Percentiles rank a stretch among this genome's conserved stretches.
phyloP scores from a whole-genome alignment of 1,140 invertebrate genomes.

The Drosophila bocqueti region DNA sequence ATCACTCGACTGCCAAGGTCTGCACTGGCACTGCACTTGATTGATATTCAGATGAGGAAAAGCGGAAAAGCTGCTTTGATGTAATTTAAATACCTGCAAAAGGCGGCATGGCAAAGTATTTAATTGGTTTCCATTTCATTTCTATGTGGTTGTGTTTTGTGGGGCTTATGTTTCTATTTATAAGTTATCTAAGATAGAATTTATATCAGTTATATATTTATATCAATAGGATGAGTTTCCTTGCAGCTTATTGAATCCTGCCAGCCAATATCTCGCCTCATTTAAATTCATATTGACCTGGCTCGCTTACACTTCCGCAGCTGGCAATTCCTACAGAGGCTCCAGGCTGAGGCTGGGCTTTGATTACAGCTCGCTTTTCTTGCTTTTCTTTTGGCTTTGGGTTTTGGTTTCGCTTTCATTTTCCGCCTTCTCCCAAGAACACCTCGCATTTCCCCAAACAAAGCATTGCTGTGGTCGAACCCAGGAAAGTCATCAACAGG shows the following conservation, averaged over 20 bases:
- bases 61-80: background rate
- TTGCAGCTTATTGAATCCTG: slow-evolving; percentile 17
- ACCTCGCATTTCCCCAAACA: slow-evolving; percentile 23
- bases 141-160: background rate
- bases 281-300: slow-evolving; percentile 70
- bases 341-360: slow-evolving; percentile 17
- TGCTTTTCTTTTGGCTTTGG: slow-evolving; percentile 57
- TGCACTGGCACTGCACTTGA: background rate
- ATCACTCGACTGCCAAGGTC: background rate
- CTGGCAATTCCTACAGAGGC: background rate
- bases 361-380: slow-evolving; percentile 78
- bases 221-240: background rate
- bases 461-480: slow-evolving; percentile 60
- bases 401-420: slow-evolving; percentile 48
- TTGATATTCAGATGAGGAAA: background rate
- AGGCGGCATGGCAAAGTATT: background rate
- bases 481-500: slow-evolving; percentile 55
- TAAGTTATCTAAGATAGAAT: background rate
- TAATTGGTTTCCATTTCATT: background rate
- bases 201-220: background rate
- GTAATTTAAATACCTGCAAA: slow-evolving; percentile 11
- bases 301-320: slow-evolving; percentile 68
- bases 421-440: slow-evolving; percentile 2
- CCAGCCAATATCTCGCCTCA: slow-evolving; percentile 14
- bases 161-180: background rate